Base-by-base conservation (phyloP, 2,113 vertebrate species). In the Cervus canadensis region DNA sequence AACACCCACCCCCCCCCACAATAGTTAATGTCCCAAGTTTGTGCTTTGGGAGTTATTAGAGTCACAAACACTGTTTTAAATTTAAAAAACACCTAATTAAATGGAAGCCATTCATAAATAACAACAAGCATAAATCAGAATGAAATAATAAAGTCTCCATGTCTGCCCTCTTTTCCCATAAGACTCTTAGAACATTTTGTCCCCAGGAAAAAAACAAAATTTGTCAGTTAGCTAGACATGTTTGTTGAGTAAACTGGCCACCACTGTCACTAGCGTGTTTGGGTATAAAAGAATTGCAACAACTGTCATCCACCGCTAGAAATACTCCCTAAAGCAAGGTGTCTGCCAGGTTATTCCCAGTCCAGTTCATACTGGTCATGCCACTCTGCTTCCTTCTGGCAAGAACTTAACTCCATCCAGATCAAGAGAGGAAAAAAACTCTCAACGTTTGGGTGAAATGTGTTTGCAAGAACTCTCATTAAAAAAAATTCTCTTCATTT, bases 11-110 rank as follows among this genome's bases (percentile, higher is more conserved):
- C 43, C 3, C 36, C 7, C 26, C 12, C 2, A 13, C 36, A 96
- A 94, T 59, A 9, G 45, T 94, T 98, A 94, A 94, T 56, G n/a
- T 57, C 74, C 87, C 33, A 57, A 67, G 56, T 97, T 33, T 91
- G 60, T 89, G 90, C 91, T 93, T 98, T 92, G 88, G 52, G 87
- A 10, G 48, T 97, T 94, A 60, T 91, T 81, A 25, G 10, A 88
- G 76, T 67, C 50, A 57, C 59, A 84, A 87, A 76, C 95, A 79
- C 89, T 98, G 62, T 67, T 98, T 98, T 95, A 97, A 59, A 17
- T 95, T 74, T 40, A 6, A 74, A 97, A 96, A 93, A 98, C 88
- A 97, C 36, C 84, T 97, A 94, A 95, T 92, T 95, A 91, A 95
- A 96, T 87, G 33, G 88, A 96, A 97, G 54, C 23, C 89, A 84